phyloP scores from a whole-genome alignment of 2,797 vertebrate genomes.

The Liasis olivaceus region DNA sequence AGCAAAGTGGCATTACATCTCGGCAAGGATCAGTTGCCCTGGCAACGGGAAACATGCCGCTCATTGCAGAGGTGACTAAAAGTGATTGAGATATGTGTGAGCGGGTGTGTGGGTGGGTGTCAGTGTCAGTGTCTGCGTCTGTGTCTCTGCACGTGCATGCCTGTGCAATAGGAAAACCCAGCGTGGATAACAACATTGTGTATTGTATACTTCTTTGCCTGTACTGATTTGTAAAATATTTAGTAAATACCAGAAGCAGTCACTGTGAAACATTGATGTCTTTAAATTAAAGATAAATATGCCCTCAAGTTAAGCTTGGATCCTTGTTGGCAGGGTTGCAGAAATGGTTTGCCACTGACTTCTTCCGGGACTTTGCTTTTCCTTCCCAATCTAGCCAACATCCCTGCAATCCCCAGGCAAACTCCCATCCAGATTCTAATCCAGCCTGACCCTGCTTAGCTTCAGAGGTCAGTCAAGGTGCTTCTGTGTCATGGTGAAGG shows the following conservation, averaged over 20 bases:
- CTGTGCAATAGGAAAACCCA: constrained; percentile 52
- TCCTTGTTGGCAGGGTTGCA: too few relatives aligned
- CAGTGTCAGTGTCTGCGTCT: not conserved
- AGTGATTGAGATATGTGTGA: constrained; percentile 12
- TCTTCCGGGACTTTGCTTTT: too few relatives aligned
- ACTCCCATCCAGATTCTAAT: too few relatives aligned
- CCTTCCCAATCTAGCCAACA: too few relatives aligned
- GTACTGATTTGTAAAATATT: constrained; percentile 29
- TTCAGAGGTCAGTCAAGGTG: too few relatives aligned
- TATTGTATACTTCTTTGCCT: constrained; percentile 25
- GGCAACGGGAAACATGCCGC: constrained; percentile 66
- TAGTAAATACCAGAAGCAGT: constrained; percentile 36
- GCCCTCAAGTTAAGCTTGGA: too few relatives aligned
- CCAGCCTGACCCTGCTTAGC: too few relatives aligned
- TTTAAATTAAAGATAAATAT: constrained; percentile 24
- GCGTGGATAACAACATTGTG: constrained; percentile 42
- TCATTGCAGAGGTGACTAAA: constrained; percentile 59
- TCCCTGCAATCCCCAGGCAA: too few relatives aligned
- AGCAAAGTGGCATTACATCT: constrained; percentile 70
- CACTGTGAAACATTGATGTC: not conserved
- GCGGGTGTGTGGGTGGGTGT: too few relatives aligned
- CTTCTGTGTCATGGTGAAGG: too few relatives aligned
- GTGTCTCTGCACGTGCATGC: constrained; percentile 33
- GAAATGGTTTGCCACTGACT: too few relatives aligned
- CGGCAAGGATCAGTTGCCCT: constrained; percentile 72